Conservation (phyloP, 2,888 invertebrate species). For the Proisotoma minuta region DNA sequence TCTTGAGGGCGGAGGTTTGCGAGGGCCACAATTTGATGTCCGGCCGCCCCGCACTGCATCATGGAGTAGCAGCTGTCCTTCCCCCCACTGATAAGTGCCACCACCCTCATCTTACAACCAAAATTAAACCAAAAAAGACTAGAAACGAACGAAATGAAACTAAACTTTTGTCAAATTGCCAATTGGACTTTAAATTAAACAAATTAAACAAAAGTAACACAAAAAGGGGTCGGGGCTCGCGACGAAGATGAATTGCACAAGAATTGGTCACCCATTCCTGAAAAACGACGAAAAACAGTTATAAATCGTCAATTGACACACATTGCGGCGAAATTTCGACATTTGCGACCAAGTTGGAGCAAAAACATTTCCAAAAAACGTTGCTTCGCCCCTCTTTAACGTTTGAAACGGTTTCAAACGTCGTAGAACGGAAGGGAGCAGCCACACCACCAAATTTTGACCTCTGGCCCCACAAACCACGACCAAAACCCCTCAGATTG, state of each 20-base stretch:
- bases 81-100: conserved; percentile 90
- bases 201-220: not conserved
- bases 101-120: conserved; percentile 66
- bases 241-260: conserved; percentile 2
- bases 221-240: too few relatives aligned
- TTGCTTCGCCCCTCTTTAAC: not conserved
- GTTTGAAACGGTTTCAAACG: not conserved
- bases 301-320: not conserved
- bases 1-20: conserved; percentile 92
- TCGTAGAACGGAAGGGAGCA: not conserved
- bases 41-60: conserved; percentile 90
- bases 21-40: conserved; percentile 90
- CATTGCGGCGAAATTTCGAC: too few relatives aligned
- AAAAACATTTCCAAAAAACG: too few relatives aligned
- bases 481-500: too few relatives aligned
- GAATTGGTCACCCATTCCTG: conserved; percentile 11
- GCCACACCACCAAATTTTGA: too few relatives aligned
- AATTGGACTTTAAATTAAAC: not conserved
- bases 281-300: not conserved
- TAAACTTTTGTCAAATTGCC: not conserved
- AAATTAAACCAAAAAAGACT: not conserved
- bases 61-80: conserved; percentile 99
- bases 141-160: not conserved
- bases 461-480: too few relatives aligned
- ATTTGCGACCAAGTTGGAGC: not conserved